These are phyloP conservation scores for Macrosoma leucophasiata DNA, from an alignment of 2,888 invertebrate species.

Conservation along the genomic window DNA sequence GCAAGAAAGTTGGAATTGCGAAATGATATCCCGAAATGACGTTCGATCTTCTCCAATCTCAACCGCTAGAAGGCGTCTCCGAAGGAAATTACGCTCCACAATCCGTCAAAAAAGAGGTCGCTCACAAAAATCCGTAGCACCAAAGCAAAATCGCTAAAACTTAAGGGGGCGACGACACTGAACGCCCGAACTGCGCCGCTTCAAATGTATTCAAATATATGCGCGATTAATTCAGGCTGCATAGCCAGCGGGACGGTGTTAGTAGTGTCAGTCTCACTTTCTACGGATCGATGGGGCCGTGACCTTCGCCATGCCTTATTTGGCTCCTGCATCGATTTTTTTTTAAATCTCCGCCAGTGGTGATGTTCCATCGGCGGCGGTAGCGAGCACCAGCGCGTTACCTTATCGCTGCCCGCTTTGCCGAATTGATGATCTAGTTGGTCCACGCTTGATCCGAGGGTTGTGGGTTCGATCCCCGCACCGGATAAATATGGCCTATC, in stretches of 20 bases:
- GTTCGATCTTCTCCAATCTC: no score
- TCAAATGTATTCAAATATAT: constrained; percentile 74
- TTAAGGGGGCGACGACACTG: constrained; percentile 71
- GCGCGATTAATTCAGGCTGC: constrained; percentile 77
- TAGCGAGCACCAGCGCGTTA: no score
- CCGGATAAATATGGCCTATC: no score
- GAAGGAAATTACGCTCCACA: no score
- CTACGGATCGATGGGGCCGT: constrained; percentile 75
- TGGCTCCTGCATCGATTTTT: constrained; percentile 61
- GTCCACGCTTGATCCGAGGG: no score
- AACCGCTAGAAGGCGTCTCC: no score
- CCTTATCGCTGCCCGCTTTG: no score
- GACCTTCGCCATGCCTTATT: constrained; percentile 71
- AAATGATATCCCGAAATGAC: no score
- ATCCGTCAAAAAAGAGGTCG: no score
- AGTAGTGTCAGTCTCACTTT: constrained; percentile 76
- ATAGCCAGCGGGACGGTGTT: constrained; percentile 75
- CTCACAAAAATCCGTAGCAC: constrained; percentile 22
- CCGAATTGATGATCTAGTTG: no score
- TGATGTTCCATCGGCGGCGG: constrained; percentile 15
- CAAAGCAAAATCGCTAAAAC: constrained; percentile 68
- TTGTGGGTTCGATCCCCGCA: no score
- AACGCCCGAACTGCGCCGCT: constrained; percentile 58
- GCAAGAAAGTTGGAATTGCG: no score
- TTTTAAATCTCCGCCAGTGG: constrained; percentile 29